Evolutionary conservation across 2,113 vertebrate species (phyloP).

Genomic region (Sciurus niger): DNA sequence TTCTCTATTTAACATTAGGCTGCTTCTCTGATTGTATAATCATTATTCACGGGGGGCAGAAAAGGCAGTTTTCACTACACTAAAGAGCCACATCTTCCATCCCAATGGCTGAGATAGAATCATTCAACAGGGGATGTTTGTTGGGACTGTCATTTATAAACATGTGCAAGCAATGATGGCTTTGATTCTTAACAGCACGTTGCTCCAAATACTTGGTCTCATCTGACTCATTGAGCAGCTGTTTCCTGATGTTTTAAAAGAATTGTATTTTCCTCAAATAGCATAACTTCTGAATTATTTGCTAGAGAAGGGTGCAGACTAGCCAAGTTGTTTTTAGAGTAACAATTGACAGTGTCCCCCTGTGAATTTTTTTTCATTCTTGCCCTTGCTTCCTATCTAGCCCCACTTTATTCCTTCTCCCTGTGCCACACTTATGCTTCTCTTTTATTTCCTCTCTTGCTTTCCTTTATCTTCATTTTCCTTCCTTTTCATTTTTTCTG

Average conservation of each 20-base stretch:
- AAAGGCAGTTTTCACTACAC: slow-evolving; percentile 18
- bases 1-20: background rate
- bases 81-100: background rate
- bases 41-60: slow-evolving; percentile 64
- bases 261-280: slow-evolving; percentile 71
- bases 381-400: background rate
- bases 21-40: slow-evolving; percentile 46
- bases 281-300: slow-evolving; percentile 63
- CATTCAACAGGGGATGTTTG: slow-evolving; percentile 19
- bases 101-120: background rate
- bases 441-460: background rate
- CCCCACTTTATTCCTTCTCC: background rate
- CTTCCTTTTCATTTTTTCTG: background rate
- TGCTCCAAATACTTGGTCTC: slow-evolving; percentile 65
- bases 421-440: too few species aligned
- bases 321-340: background rate
- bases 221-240: slow-evolving; percentile 70
- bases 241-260: slow-evolving; percentile 60
- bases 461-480: background rate
- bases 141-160: slow-evolving; percentile 14
- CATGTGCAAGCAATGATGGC: background rate
- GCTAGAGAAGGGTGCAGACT: background rate
- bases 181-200: slow-evolving; percentile 60
- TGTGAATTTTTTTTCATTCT: background rate
- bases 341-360: background rate